These are phyloP conservation scores for Magallana nippona DNA, from an alignment of 2,888 invertebrate genomes.

Conservation along the genomic window DNA sequence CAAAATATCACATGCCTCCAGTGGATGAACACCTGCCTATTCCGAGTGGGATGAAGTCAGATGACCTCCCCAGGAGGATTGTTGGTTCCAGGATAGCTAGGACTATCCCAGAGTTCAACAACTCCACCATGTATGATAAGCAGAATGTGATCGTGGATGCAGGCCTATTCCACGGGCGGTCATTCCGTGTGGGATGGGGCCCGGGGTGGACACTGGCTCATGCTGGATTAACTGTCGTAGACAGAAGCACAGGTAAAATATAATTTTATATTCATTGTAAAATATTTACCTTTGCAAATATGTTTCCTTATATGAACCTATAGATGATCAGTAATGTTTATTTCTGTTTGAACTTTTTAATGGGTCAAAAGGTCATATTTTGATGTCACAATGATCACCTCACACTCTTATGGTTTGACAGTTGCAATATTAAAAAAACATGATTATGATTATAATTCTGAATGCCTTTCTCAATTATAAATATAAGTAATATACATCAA, in stretches of 20 bases:
- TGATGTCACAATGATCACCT: no score
- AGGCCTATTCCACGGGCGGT: conserved; percentile 79
- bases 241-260: conserved; percentile 48
- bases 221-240: conserved; percentile 64
- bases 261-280: no score
- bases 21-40: conserved; percentile 70
- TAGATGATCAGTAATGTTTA: no score
- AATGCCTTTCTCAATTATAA: no score
- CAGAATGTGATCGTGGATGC: conserved; percentile 77
- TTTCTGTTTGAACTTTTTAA: no score
- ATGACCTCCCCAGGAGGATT: conserved; percentile 65
- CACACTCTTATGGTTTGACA: no score
- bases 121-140: conserved; percentile 73
- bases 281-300: no score
- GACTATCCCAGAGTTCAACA: conserved; percentile 65
- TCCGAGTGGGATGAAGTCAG: conserved; percentile 70
- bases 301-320: no score
- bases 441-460: no score
- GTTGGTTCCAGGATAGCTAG: conserved; percentile 68
- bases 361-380: no score
- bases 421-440: no score
- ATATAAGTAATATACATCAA: no score
- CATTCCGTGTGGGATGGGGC: conserved; percentile 89
- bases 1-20: conserved; percentile 63
- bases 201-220: conserved; percentile 84